Base-by-base conservation (phyloP, 2,113 vertebrate genomes). In the Mellivora capensis region DNA sequence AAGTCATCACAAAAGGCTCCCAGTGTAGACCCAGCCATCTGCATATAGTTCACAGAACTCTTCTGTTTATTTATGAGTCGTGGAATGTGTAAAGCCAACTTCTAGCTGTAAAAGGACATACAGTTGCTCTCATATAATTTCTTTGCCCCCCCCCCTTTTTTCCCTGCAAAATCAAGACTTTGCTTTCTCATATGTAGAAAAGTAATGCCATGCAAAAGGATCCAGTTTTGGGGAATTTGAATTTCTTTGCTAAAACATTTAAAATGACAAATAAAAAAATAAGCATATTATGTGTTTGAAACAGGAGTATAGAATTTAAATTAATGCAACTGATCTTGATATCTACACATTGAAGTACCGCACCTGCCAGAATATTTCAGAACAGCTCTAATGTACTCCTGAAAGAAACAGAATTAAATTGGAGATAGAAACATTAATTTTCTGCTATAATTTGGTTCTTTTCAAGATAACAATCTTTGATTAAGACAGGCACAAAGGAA, bases 61-160 rank as follows among this genome's bases (percentile, higher is more conserved):
- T 98, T 98, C 97, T 98, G 98, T 98, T 99, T 98, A 95, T 97
- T 98, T 98, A 97, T 98, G 97, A 98, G 96, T 54, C 97, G 54
- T 74, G 91, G 96, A 97, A 98, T 98, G 98, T 98, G 97, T 98
- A 98, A 97, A 96, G 98, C 98, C 98, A 98, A 97, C 98, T 98
- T 96, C 94, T 98, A 96, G 91, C 98, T 98, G 80, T 96, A 98
- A 98, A 98, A 98, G 98, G 97, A 97, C 98, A 79, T 97, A 98
- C 98, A 98, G 96, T 98, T 97, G 87, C 97, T 98, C 97, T 97
- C 96, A 77, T 98, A 86, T 97, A 85, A 96, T 96, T 97, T 97
- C 95, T 96, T 97, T 95, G 67, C 91, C 74, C 96, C 49, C 42
- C 42, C 17, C 52, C 52, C 1, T 54, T 87, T 93, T 86, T 72